Evolutionary conservation across 2,888 invertebrate genomes (phyloP), one percentile per base, ranked within the genome.

Genomic region (Griposia aprilina): DNA sequence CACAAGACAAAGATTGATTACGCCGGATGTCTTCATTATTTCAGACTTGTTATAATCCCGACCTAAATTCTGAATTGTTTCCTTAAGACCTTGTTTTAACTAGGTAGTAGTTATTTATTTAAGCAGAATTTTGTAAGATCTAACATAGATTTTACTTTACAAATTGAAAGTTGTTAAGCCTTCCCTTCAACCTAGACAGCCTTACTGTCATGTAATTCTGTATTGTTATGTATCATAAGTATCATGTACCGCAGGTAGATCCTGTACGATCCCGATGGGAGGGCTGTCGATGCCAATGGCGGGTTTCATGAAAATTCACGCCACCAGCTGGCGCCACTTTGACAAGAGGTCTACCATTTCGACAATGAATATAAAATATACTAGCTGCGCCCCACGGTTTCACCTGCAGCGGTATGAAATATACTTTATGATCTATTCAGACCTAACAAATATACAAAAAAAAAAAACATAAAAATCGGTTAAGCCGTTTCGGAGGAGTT

Each of bases 1-100:
- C 73, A 75, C 78, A 79, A 80, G 89, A 88, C 84, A 85, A 90
- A 90, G 91, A 91, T 92, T 90, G 89, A 91, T 90, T 83, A 78
- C 83, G 62, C 50, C 48, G 72, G 75, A 84, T 83, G 77, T 86
- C 85, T 87, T 90, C 85, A 89, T 88, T 89, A 90, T 89, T 89
- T 85, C 78, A 83, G 88, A 74, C 82, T 86, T 79, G 78, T 83
- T 84, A 80, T 84, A 81, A 80, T 72, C 62, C 60, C 65, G 66
- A 62, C 78, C 60, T 67, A 80, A 76, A 81, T 81, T 83, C 83
- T 57, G 69, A 83, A 68, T 80, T 81, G 78, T 70, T 81, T 83
- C 83, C 81, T 60, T 20, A 17, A 63, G 45, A 65, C 59, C 45
- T 65, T 65, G 65, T 45, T 81, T 68, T 63, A 77, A 69, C 81